Percentiles rank a stretch among this genome's conserved stretches.
Conservation (phyloP, 2,888 invertebrate species). For the Sinelater perroti region DNA sequence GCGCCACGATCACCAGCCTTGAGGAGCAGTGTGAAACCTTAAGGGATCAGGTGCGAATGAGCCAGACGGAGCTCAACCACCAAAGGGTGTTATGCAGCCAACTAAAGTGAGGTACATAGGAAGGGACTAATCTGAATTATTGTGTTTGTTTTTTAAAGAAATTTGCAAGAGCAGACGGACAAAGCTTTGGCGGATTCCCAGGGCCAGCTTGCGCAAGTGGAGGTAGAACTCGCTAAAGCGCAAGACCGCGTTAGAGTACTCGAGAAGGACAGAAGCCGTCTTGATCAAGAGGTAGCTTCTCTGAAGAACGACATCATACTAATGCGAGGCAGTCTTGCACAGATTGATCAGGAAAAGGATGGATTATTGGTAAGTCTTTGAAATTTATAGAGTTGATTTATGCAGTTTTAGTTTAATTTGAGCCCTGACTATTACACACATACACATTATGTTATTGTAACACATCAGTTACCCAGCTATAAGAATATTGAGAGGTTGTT, state of each 20-base stretch:
- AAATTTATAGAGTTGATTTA: background rate
- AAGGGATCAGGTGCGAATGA: conserved; percentile 62
- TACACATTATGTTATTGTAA: too few relatives aligned
- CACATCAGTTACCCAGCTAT: too few relatives aligned
- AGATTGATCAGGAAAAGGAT: conserved; percentile 78
- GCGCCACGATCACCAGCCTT: conserved; percentile 64
- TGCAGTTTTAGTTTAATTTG: too few relatives aligned
- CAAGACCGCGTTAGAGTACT: conserved; percentile 67
- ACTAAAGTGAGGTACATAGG: conserved; percentile 65
- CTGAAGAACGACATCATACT: conserved; percentile 71
- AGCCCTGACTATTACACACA: too few relatives aligned
- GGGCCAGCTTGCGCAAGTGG: conserved; percentile 70
- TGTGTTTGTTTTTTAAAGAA: conserved; percentile 60
- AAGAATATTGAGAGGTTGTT: too few relatives aligned
- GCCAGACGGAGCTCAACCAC: conserved; percentile 65
- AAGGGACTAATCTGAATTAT: too few relatives aligned
- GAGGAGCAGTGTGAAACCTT: conserved; percentile 66
- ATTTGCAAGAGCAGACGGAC: conserved; percentile 80
- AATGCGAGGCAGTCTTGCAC: conserved; percentile 69
- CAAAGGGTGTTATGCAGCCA: conserved; percentile 66
- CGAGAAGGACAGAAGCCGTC: conserved; percentile 67
- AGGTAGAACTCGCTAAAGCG: conserved; percentile 70
- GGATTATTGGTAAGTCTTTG: conserved; percentile 64
- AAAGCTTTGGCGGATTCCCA: conserved; percentile 75
- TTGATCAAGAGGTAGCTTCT: conserved; percentile 68